Conservation (phyloP, 1,140 invertebrate genomes). For the Hermatobates lingyangjiaoensis region DNA sequence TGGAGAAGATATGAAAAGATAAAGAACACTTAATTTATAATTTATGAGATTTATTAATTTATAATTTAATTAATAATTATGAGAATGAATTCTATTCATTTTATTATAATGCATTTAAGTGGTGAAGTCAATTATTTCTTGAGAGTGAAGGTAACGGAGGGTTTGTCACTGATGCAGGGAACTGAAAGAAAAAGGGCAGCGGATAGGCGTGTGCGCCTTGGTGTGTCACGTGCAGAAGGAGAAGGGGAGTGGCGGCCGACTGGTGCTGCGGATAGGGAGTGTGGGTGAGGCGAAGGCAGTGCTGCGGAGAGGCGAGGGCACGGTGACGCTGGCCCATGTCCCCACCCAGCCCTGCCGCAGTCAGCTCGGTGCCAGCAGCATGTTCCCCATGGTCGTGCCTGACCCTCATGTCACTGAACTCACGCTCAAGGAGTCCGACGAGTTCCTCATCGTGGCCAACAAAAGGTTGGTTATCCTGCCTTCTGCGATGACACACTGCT, state of each 20-base stretch:
- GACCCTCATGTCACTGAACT: conserved; percentile 58
- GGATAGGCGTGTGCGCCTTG: conserved; percentile 45
- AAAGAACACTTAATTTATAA: too few species aligned
- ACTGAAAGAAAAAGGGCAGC: conserved; percentile 47
- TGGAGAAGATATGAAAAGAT: too few species aligned
- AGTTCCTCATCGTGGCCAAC: conserved; percentile 62
- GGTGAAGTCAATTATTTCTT: too few species aligned
- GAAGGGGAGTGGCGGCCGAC: conserved; percentile 30
- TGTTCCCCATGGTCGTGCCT: conserved; percentile 42
- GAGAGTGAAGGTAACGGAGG: too few species aligned
- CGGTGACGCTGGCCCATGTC: conserved; percentile 23
- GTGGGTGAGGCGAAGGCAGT: conserved; percentile 52
- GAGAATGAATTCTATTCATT: too few species aligned
- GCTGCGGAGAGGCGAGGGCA: conserved; percentile 40
- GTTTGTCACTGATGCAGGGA: too few species aligned
- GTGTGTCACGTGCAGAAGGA: conserved; percentile 44
- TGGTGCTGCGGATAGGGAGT: conserved; percentile 45
- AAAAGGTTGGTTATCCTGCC: conserved; percentile 27
- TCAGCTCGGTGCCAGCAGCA: conserved; percentile 39
- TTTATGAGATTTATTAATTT: too few species aligned
- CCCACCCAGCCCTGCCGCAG: conserved; percentile 20
- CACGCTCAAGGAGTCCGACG: conserved; percentile 52
- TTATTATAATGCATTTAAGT: too few species aligned
- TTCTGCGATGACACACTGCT: too few species aligned
- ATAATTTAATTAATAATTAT: too few species aligned